phyloP scores from a whole-genome alignment of 2,797 vertebrate species.

The Enteromius fasciolatus region DNA sequence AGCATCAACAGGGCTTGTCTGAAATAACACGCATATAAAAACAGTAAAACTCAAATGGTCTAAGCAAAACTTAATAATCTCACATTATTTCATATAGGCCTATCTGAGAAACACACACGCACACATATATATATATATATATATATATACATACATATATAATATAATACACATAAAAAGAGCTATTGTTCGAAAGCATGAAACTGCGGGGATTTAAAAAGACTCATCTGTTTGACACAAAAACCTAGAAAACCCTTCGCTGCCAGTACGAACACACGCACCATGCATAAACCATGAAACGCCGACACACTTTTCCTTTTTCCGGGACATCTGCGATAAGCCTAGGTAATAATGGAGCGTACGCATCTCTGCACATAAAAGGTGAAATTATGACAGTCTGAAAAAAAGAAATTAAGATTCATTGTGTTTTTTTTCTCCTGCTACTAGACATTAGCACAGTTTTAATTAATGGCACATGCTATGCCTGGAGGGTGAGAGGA shows the following conservation, averaged over 20 bases:
- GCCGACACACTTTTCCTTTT: not conserved
- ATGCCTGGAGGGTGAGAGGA: slow-evolving; percentile 20
- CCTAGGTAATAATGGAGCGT: not conserved
- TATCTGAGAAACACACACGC: no score
- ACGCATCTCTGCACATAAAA: not conserved
- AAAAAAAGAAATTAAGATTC: slow-evolving; percentile 15
- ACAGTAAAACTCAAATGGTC: not conserved
- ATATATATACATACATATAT: no score
- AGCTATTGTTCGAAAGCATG: not conserved
- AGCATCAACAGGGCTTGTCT: not conserved
- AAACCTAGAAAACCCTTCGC: not conserved
- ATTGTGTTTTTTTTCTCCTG: slow-evolving; percentile 5
- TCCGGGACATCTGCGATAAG: not conserved
- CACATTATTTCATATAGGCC: no score
- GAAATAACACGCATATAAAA: not conserved
- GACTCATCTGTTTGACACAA: not conserved
- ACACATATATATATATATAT: no score
- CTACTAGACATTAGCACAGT: slow-evolving; percentile 7
- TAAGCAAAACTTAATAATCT: no score
- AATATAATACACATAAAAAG: no score
- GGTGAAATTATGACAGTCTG: slow-evolving; percentile 15
- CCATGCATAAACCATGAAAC: slow-evolving; percentile 22
- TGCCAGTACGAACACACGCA: not conserved
- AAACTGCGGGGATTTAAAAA: not conserved
- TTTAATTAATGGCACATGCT: slow-evolving; percentile 41